Conservation (phyloP, 2,797 vertebrate species). For the Arnoldichthys spilopterus region DNA sequence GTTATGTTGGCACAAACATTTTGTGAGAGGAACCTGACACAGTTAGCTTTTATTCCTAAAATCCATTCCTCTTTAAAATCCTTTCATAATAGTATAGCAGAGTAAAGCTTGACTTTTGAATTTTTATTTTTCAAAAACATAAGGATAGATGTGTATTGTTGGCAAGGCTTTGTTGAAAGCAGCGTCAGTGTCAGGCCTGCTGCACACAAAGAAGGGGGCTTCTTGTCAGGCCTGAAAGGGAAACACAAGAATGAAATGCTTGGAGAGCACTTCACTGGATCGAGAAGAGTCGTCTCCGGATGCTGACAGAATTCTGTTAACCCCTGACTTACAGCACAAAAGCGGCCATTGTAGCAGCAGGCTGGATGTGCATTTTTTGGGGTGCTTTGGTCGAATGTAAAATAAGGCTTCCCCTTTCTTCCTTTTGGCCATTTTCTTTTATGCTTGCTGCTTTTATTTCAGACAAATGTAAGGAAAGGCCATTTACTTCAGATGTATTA, state of each 20-base stretch:
- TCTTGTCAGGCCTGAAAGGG: constrained; percentile 56
- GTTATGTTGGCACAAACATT: constrained; percentile 7
- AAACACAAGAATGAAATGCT: constrained; percentile 54
- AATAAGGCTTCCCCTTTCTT: constrained; percentile 71
- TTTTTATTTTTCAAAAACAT: constrained; percentile 27
- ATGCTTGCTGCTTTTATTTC: constrained; percentile 66
- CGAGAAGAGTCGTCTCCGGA: constrained; percentile 63
- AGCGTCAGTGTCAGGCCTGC: constrained; percentile 43
- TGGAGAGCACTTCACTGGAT: constrained; percentile 52
- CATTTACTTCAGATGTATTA: constrained; percentile 67
- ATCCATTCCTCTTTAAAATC: neutral
- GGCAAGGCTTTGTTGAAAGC: constrained; percentile 51
- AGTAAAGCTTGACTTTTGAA: constrained; percentile 5
- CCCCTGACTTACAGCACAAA: constrained; percentile 73
- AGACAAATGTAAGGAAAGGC: constrained; percentile 67
- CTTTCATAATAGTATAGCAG: constrained; percentile 3
- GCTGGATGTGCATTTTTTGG: constrained; percentile 66
- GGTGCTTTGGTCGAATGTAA: constrained; percentile 74
- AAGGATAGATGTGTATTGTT: constrained; percentile 48
- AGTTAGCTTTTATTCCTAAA: constrained; percentile 17
- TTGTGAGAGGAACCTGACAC: neutral
- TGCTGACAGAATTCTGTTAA: constrained; percentile 71
- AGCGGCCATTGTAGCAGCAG: constrained; percentile 70
- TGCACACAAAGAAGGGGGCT: constrained; percentile 50
- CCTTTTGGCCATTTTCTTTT: constrained; percentile 67